Evolutionary conservation across 1,140 invertebrate genomes (phyloP).

Genomic region (Dermatophagoides farinae): DNA sequence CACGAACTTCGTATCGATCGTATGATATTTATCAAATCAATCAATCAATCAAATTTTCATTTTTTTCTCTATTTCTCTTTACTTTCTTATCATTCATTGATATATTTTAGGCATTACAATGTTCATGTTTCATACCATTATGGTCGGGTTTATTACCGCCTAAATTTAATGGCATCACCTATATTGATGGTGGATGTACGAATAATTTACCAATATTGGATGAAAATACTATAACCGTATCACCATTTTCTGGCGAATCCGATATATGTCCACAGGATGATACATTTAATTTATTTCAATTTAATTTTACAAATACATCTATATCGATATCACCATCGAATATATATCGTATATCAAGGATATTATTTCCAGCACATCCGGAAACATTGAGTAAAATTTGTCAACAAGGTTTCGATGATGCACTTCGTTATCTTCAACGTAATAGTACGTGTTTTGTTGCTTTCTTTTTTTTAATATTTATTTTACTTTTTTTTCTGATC

Average conservation of each 20-base stretch:
- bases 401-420: conserved; percentile 92
- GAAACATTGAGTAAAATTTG: conserved; percentile 81
- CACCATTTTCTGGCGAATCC: conserved; percentile 89
- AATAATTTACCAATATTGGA: conserved; percentile 85
- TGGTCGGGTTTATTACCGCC: conserved; percentile 88
- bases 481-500: background rate
- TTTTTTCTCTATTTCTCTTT: too few relatives aligned
- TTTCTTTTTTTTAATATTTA: background rate
- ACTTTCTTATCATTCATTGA: too few relatives aligned
- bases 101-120: conserved; percentile 51
- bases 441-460: conserved; percentile 37
- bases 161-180: conserved; percentile 62
- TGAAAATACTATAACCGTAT: conserved; percentile 85
- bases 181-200: conserved; percentile 91
- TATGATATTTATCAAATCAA: too few relatives aligned
- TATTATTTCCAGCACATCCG: conserved; percentile 80
- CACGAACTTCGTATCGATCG: too few relatives aligned
- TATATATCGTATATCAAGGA: conserved; percentile 68
- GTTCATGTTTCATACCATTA: conserved; percentile 82
- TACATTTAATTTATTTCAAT: conserved; percentile 33
- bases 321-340: conserved; percentile 63
- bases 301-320: conserved; percentile 81
- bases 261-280: conserved; percentile 90
- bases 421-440: conserved; percentile 67
- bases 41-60: too few relatives aligned